Base-by-base conservation (phyloP, 2,888 invertebrate genomes). In the Aphelenchoides bicaudatus region DNA sequence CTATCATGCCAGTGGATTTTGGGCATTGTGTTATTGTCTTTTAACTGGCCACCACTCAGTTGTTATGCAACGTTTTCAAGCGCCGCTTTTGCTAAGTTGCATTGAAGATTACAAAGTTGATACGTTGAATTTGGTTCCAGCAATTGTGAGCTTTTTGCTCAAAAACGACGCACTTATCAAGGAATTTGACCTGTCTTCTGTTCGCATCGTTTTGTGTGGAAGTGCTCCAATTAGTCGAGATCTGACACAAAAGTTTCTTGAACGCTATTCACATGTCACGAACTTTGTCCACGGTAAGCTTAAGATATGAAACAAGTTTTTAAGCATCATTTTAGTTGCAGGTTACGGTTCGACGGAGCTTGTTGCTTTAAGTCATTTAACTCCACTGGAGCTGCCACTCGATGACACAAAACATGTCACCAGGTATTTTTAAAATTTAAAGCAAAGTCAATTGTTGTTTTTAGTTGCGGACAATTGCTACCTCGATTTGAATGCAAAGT, bases 1-100 rank as follows among this genome's bases (percentile, higher is more conserved):
- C 49, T 65, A 69, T 56, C 75, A 75, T 59, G 75, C 65, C 4
- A 69, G 69, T 16, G 75, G 75, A 8, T 75, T 74, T 48, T 75
- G 75, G 75, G 73, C 73, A 0, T 39, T 75, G 10, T 47, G 75
- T 13, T 66, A 67, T 51, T 74, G 70, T 27, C 59, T 75, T 6
- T 56, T 75, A 5, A 67, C 68, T 50, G 74, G 74, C n/a, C 71
- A 74, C 23, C 68, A 70, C 39, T 61, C 68, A 2, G 61, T 71
- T 16, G 68, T 74, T 2, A 65, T 75, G 64, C 28, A 59, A 13
- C 59, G 63, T 0, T 74, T 75, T 54, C 70, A 71, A 31, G 69
- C 75, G 4, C 56, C 68, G 1, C 48, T 61, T 1, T 65, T 75
- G 63, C 59, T 72, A 46, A 63, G 71, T 23, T 48, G 65, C 47